A percentile compares a stretch with the other conserved stretches of the same genome.
phyloP scores from a whole-genome alignment of 2,888 invertebrate genomes.

The Dasysyrphus albostriatus region DNA sequence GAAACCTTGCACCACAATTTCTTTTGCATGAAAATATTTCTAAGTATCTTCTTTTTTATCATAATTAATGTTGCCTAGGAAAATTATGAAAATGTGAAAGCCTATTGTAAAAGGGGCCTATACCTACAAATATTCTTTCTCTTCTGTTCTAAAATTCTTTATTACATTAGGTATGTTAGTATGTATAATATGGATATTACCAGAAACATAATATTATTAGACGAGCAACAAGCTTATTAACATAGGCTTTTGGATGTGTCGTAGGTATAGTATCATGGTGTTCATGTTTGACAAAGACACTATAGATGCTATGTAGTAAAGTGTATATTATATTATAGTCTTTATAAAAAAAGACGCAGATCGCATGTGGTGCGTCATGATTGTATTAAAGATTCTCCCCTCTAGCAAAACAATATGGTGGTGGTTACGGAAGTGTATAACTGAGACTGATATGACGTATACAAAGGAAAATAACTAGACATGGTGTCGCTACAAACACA shows the following conservation, averaged over 20 bases:
- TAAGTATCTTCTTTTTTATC: too few species aligned
- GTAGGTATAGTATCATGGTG: background rate
- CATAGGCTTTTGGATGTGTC: background rate
- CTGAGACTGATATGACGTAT: slow-evolving; percentile 55
- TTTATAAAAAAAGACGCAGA: background rate
- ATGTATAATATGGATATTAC: too few species aligned
- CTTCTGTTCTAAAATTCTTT: too few species aligned
- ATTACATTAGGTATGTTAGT: too few species aligned
- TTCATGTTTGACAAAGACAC: background rate
- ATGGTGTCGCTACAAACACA: slow-evolving; percentile 60
- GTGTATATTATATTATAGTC: background rate
- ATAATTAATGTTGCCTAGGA: too few species aligned
- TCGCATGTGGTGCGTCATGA: slow-evolving; percentile 64
- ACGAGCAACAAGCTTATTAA: background rate
- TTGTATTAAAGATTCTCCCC: slow-evolving; percentile 53
- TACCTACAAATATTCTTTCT: too few species aligned
- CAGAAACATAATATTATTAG: background rate
- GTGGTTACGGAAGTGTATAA: slow-evolving; percentile 16
- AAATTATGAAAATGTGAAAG: too few species aligned
- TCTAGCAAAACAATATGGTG: background rate
- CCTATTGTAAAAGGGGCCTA: too few species aligned
- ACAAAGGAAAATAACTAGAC: slow-evolving; percentile 60
- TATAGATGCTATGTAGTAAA: background rate
- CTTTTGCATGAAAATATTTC: too few species aligned
- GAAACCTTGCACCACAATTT: too few species aligned